Base-by-base conservation (phyloP, 2,888 invertebrate species). In the Tetragonula carbonaria region DNA sequence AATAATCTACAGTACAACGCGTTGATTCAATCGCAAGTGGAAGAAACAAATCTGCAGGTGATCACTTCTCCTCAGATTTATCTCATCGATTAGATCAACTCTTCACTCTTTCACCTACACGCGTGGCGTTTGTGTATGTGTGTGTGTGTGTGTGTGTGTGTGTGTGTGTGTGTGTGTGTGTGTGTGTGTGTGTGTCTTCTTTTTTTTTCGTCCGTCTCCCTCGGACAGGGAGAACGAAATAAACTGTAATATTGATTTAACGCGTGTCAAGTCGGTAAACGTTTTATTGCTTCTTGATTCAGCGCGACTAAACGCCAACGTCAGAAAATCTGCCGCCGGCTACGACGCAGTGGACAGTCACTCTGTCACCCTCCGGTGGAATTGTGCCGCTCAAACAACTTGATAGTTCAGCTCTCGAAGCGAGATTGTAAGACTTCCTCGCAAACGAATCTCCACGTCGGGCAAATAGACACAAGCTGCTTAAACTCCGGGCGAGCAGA, bases 381-480 rank as follows among this genome's bases (percentile, higher is more conserved):
- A 82, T 74, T 66, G 74, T 74, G 66, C 59, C 78, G 59, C 53
- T 84, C 72, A 82, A 83, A 78, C 78, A 84, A 84, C 74, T 84
- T 84, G 85, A 85, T 78, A 81, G 81, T 85, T 78, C 57, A 84
- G 75, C 78, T 65, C 72, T 72, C 65, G 75, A 78, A 76, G 72
- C 68, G 78, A 78, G 76, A 72, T 81, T 76, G 85, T 78, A 73
- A 78, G 78, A 78, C 78, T 84, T 85, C 80, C 45, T 70, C 78
- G 78, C 80, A 81, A 86, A 86, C 84, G 80, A 84, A 81, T 85
- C 77, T 76, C 65, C 73, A 78, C 59, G 78, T 8, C 68, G 62
- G 38, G 78, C 81, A 85, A 86, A 86, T 85, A 84, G 83, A 84
- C 86, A 85, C 73, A 81, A 84, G 78, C 85, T 62, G 78, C 85